Conservation (phyloP, 2,797 vertebrate species). For the Enteromius afrohamiltoni region DNA sequence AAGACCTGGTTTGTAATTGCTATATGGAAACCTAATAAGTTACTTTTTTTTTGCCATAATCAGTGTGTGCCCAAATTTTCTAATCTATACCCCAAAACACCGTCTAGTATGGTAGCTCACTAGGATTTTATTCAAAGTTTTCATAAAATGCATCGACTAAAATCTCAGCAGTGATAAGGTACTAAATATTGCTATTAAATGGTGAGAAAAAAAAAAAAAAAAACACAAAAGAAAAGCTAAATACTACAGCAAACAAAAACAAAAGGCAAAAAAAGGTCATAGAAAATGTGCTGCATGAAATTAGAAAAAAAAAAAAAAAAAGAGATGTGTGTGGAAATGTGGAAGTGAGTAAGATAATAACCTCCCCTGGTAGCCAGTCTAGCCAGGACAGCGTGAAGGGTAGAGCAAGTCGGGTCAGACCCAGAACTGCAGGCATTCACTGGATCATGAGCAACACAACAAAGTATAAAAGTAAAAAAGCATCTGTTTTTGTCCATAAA, state of each 20-base stretch:
- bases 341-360: constrained; percentile 55
- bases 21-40: background rate
- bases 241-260: background rate
- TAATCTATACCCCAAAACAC: background rate
- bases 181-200: background rate
- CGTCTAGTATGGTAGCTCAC: background rate
- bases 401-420: constrained; percentile 22
- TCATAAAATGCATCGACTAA: background rate
- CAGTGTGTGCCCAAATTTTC: background rate
- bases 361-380: constrained; percentile 56
- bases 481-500: background rate
- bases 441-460: constrained; percentile 5
- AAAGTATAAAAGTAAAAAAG: background rate
- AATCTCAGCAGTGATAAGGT: background rate
- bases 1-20: background rate
- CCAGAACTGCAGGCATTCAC: constrained; percentile 16
- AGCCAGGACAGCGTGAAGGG: constrained; percentile 41
- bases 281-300: background rate
- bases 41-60: background rate
- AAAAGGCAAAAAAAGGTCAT: background rate
- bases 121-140: background rate
- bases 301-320: background rate
- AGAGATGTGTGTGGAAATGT: background rate
- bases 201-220: background rate
- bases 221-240: background rate